A percentile compares a stretch with the other conserved stretches of the same genome.
Evolutionary conservation across 2,113 vertebrate genomes (phyloP).

Genomic region (Lasiurus borealis): DNA sequence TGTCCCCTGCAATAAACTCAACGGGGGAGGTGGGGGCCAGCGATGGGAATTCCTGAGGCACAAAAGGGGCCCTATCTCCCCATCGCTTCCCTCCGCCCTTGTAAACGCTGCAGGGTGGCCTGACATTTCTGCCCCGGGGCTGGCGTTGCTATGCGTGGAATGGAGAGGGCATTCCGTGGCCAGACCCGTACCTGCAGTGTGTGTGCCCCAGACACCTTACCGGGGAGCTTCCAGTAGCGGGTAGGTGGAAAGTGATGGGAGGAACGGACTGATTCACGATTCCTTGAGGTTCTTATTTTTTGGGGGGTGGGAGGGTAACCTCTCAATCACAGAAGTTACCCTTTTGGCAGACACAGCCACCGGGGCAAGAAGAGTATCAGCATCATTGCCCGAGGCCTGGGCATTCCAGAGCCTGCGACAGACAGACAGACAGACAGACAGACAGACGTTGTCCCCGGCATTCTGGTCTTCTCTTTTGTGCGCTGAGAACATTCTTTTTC

Average conservation of each 20-base stretch:
- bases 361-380: not conserved
- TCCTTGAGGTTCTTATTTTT: not conserved
- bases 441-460: constrained; percentile 42
- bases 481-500: constrained; percentile 71
- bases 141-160: not conserved
- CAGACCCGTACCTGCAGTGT: not conserved
- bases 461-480: constrained; percentile 58
- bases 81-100: constrained; percentile 27
- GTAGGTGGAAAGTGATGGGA: not conserved
- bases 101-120: constrained; percentile 61
- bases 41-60: constrained; percentile 77
- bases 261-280: not conserved
- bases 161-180: not conserved
- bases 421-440: not conserved
- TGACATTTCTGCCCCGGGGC: constrained; percentile 53
- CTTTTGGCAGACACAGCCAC: constrained; percentile 2
- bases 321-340: not conserved
- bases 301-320: not conserved
- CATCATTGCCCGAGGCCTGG: not conserved
- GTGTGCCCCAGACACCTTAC: not conserved
- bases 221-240: constrained; percentile 27
- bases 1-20: constrained; percentile 74
- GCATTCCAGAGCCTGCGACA: not conserved
- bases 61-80: constrained; percentile 61
- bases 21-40: constrained; percentile 2